Base-by-base conservation (phyloP, 1,140 invertebrate genomes). In the Dendroctonus valens region DNA sequence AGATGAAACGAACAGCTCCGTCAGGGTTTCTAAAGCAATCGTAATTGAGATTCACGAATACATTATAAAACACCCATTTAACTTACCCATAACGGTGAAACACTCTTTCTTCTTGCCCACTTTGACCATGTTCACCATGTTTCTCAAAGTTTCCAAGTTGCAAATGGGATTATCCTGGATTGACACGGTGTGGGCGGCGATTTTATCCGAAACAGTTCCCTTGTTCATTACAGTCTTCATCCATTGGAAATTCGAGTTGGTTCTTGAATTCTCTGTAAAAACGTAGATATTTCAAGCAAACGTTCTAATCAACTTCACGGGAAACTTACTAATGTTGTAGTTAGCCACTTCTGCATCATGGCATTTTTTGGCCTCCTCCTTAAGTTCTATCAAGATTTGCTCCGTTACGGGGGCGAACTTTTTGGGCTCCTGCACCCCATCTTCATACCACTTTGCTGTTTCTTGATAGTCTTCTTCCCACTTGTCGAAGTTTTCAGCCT, bases 81-180 rank as follows among this genome's bases (percentile, higher is more conserved):
- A 48, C 79, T 79, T 73, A 84, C 79, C 85, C 81, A 90, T 84
- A 48, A 88, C 82, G 69, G 81, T 82, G 41, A 86, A 81, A 60
- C 87, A 90, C 77, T 85, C 84, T 74, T 92, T 88, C 72, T 90
- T 91, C 72, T 91, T 92, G 53, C 91, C 89, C 41, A 90, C 86
- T 81, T 90, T 89, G 0, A 94, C 87, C 84, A 92, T 89, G 53
- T 82, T 84, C 11, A 97, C 82, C 2, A 97, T 77, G 72, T 83
- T 85, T 53, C 85, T 84, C 6, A 97, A 73, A 54, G 86, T 85
- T 14, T 80, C 73, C 6, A 97, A 76, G 78, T 91, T 92, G 76
- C 91, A 89, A 38, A 95, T 81, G 2, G 93, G 91, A 72, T 89
- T 90, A 72, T 96, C 89, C 83, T 96, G 90, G 61, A 96, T 87